Base-by-base conservation (phyloP, 2,113 vertebrate species). In the Pagrus major region DNA sequence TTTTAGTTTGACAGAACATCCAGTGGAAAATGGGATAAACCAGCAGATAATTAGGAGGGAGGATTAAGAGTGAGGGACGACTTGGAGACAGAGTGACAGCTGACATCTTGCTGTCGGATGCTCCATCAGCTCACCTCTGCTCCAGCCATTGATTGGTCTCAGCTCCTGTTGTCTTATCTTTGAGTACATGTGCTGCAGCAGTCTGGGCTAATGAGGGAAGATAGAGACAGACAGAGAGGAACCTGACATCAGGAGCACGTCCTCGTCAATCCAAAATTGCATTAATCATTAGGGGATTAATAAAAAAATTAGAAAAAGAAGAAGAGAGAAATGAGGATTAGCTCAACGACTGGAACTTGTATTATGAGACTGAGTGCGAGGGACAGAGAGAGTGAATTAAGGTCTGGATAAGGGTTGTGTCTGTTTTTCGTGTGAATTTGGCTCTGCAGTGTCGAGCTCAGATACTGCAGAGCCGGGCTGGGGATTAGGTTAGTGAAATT, bases 401-500 rank as follows among this genome's bases (percentile, higher is more conserved):
- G 77, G 88, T 85, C 79, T 78, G 71, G 68, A 79, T 80, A 67
- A 79, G 71, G 79, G 61, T 63, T 76, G 8, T 47, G 70, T 77
- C 67, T 81, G 58, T 68, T 90, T 83, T 90, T 88, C 82, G 82
- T 84, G 78, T 77, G 78, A 87, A 60, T 88, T 75, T 71, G 72
- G 46, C 76, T 82, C 82, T 85, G 88, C 82, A 76, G 83, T 27
- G 55, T 69, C 27, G 71, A 88, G 70, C 15, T 27, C 71, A 80
- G 66, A 82, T 74, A 80, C 79, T 86, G 86, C 68, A 74, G 85
- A 78, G 66, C 82, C 73, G 82, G 74, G 76, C 77, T 49, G 66
- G 54, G 83, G 90, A 93, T 91, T 93, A 92, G 71, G 72, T 78
- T 78, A 27, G 61, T 78, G 69, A 85, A 80, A 88, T 92, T 86